Evolutionary conservation across 2,888 invertebrate genomes (phyloP), one percentile per base, ranked within the genome.

Genomic region (Trichopria drosophilae): DNA sequence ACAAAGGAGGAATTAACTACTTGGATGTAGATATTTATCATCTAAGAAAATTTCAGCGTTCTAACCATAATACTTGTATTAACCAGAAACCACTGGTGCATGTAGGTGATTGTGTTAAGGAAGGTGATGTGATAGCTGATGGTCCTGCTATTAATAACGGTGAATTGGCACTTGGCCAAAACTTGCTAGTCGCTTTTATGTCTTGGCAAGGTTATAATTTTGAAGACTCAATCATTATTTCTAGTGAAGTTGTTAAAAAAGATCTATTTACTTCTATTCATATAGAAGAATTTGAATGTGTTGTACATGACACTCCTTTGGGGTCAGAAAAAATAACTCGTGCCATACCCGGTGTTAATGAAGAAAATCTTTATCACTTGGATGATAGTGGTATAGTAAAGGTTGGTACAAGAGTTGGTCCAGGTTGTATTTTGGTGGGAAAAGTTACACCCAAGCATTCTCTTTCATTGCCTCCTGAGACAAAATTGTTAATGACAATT

Each of bases 191-290:
- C 18, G 47, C 47, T 12, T 47, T 47, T 23, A 39, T 39, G 31
- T 7, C 47, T 13, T 47, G 47, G 39, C 6, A 39, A 31, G 47
- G 47, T 47, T 47, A 47, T 31, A 47, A 47, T n/a, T 47, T 39
- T 47, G 47, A 47, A 22, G 47, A 47, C 13, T 39, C 47, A 4
- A 35, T 35, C 12, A 6, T 35, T 6, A n/a, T 35, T 5, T 35
- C 35, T 6, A 12, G 12, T n/a, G n/a, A 12, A 4, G 4, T 47
- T 6, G 47, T 47, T n/a, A 35, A 47, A 32, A 18, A 47, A 15
- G 23, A 29, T 39, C 12, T 39, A 13, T 47, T 39, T 42, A 42
- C 42, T n/a, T 42, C 42, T 42, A 42, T 42, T 19, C 42, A 42
- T 29, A 19, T 42, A n/a, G 42, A 42, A 42, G 42, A 42, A 42